phyloP scores from a whole-genome alignment of 92 coral and sea anemone species.

The Bergia sp. region DNA sequence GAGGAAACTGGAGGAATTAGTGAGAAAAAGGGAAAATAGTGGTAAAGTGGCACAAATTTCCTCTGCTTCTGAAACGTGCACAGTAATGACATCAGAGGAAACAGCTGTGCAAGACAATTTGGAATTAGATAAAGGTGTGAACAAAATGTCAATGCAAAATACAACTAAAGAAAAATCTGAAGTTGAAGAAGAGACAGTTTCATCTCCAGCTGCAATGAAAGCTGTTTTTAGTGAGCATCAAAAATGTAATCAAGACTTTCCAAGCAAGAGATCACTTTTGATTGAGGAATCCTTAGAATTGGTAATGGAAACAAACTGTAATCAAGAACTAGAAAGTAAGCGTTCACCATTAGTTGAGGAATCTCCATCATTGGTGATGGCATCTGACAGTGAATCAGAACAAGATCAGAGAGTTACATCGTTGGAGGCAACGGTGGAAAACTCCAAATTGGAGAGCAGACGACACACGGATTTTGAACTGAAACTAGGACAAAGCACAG shows the following conservation, averaged over 20 bases:
- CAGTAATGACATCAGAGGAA: neutral
- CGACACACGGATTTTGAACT: neutral
- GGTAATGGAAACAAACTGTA: neutral
- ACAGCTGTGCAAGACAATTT: neutral
- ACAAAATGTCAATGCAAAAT: neutral
- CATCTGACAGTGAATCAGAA: neutral
- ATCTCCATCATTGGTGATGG: neutral
- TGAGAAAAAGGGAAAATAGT: conserved; percentile 48
- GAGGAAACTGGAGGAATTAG: conserved; percentile 53
- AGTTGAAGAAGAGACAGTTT: neutral
- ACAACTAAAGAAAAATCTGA: neutral
- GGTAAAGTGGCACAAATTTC: neutral
- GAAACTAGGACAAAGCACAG: neutral
- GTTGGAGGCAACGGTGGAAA: neutral
- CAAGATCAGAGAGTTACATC: neutral
- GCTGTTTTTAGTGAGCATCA: neutral
- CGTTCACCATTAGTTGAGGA: neutral
- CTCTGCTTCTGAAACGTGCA: neutral
- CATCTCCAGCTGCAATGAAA: neutral
- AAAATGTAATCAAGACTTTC: neutral
- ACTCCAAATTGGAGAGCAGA: neutral
- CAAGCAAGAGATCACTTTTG: neutral
- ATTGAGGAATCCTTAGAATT: neutral
- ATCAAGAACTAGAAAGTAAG: neutral
- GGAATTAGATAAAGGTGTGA: neutral